phyloP scores from a whole-genome alignment of 1,140 invertebrate species.

The Cryptotermes secundus region DNA sequence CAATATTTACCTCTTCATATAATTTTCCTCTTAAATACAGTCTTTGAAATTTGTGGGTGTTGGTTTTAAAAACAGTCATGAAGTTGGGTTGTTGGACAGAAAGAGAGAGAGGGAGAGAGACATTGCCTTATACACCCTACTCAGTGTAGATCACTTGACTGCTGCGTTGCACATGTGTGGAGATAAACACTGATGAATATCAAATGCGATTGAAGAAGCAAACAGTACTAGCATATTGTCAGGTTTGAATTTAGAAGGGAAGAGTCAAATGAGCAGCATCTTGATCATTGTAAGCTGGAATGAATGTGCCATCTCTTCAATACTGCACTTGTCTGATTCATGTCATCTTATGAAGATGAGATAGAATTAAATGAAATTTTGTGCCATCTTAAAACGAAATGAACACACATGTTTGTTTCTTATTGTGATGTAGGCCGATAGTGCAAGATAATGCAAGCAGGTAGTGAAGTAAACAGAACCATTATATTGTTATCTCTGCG shows the following conservation, averaged over 20 bases:
- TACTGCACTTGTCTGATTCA: neutral
- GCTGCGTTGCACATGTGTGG: conserved; percentile 1
- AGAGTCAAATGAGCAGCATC: neutral
- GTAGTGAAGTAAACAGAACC: neutral
- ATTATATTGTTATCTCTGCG: conserved; percentile 8
- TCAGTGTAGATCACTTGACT: neutral
- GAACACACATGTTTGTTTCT: neutral
- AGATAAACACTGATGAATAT: neutral
- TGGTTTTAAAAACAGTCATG: neutral
- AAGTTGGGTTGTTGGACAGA: too few species aligned
- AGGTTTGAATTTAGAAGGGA: neutral
- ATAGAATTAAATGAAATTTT: conserved; percentile 10
- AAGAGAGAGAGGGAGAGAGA: neutral
- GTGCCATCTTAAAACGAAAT: neutral
- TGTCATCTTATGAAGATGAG: neutral
- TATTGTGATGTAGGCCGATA: neutral
- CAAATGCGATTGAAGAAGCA: neutral
- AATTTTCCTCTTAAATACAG: neutral
- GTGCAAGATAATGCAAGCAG: neutral
- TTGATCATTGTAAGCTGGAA: neutral
- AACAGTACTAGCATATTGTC: conserved; percentile 5
- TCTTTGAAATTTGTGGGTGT: neutral
- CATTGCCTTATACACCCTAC: neutral
- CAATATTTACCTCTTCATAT: too few species aligned
- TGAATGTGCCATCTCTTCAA: neutral